Evolutionary conservation across 2,113 vertebrate genomes (phyloP).

Genomic region (Psittacara wagleri): DNA sequence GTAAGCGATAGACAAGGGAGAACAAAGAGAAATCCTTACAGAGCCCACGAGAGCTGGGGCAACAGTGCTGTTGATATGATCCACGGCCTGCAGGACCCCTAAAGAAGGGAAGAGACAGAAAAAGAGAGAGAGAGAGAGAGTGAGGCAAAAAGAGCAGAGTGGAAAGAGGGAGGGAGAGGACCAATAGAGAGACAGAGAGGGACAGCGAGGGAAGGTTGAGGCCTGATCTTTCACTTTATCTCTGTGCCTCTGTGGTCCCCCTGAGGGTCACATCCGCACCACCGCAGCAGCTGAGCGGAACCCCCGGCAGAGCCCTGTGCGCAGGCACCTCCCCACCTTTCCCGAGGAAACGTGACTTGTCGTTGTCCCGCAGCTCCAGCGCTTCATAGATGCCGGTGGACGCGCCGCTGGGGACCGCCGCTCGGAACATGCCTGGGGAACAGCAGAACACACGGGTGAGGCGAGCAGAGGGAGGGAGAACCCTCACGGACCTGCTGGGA

Average conservation of each 20-base stretch:
- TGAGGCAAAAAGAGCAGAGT: constrained; percentile 50
- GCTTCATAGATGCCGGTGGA: constrained; percentile 93
- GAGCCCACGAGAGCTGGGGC: constrained; percentile 85
- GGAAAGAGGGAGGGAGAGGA: not conserved
- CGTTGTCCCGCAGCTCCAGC: constrained; percentile 88
- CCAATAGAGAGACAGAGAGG: not conserved
- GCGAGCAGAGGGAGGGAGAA: not conserved
- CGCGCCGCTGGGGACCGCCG: constrained; percentile 88
- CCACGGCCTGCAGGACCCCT: constrained; percentile 92
- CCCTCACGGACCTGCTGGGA: not conserved
- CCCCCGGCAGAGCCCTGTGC: not conserved
- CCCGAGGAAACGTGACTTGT: constrained; percentile 90
- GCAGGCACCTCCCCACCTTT: constrained; percentile 78
- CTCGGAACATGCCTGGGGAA: constrained; percentile 82
- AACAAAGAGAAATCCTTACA: constrained; percentile 79
- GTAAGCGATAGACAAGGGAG: not conserved
- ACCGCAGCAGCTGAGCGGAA: not conserved
- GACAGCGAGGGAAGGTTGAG: not conserved
- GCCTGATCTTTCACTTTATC: not conserved
- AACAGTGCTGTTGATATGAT: constrained; percentile 90
- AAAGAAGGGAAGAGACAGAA: constrained; percentile 37
- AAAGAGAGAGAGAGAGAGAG: not conserved
- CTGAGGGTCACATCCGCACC: not conserved
- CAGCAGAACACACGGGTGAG: not conserved
- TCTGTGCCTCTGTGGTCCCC: not conserved